These are phyloP conservation scores for Serilophus lunatus DNA, from an alignment of 2,113 vertebrate species.

Conservation along the genomic window DNA sequence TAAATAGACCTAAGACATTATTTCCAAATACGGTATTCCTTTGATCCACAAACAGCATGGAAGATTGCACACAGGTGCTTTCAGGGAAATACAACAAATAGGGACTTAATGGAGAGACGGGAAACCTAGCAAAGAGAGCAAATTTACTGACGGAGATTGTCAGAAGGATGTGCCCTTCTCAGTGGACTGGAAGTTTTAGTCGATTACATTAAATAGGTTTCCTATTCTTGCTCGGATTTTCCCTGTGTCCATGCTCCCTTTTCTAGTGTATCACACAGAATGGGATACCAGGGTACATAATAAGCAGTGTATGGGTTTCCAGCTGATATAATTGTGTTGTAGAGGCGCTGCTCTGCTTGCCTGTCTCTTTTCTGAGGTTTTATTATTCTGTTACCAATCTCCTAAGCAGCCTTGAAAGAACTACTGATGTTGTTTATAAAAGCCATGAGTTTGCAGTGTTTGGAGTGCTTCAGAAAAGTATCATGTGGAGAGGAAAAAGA, in stretches of 20 bases:
- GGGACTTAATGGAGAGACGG: background rate
- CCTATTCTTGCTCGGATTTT: background rate
- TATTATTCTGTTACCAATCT: background rate
- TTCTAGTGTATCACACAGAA: background rate
- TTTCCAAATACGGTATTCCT: background rate
- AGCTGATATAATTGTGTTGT: background rate
- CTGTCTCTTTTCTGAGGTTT: background rate
- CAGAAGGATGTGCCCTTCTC: background rate
- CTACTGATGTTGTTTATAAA: background rate
- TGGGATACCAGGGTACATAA: background rate
- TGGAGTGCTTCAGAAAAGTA: background rate
- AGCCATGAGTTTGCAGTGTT: background rate
- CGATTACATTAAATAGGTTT: background rate
- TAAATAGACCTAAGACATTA: background rate
- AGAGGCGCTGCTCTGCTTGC: background rate
- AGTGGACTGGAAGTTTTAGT: background rate
- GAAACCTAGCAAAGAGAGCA: background rate
- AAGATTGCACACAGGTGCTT: background rate
- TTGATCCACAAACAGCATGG: background rate
- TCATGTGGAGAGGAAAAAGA: background rate
- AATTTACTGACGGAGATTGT: background rate
- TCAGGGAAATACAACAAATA: background rate
- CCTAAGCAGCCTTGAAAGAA: constrained; percentile 10
- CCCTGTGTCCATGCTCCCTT: background rate
- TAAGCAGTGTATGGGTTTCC: background rate